Evolutionary conservation across 2,888 invertebrate genomes (phyloP).

Genomic region (Trachelus iudaicus): DNA sequence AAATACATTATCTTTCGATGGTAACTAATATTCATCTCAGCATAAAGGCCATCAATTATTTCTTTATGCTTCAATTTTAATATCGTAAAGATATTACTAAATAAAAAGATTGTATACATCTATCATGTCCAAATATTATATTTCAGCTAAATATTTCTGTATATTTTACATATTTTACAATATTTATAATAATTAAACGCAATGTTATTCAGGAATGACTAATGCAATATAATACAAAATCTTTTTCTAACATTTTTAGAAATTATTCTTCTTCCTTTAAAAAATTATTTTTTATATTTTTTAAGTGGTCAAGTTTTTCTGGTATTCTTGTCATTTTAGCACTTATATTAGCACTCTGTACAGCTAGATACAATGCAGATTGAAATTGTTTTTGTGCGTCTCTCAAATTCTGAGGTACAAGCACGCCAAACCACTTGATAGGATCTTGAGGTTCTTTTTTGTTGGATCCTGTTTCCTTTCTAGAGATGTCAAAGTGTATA

Average conservation of each 20-base stretch:
- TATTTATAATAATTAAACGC: neutral
- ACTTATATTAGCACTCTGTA: constrained; percentile 79
- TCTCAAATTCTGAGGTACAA: constrained; percentile 84
- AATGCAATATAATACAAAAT: neutral
- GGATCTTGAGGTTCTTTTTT: constrained; percentile 71
- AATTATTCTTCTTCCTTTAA: constrained; percentile 11
- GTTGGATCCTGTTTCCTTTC: constrained; percentile 55
- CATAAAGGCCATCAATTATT: neutral
- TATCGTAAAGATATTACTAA: neutral
- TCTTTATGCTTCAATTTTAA: neutral
- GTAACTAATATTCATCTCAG: neutral
- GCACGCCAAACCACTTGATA: constrained; percentile 86
- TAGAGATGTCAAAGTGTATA: constrained; percentile 53
- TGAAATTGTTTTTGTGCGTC: constrained; percentile 81
- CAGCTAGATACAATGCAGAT: constrained; percentile 74
- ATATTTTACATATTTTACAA: neutral
- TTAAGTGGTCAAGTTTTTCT: constrained; percentile 54
- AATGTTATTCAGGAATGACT: neutral
- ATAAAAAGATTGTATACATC: neutral
- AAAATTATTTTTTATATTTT: constrained; percentile 38
- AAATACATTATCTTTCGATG: neutral
- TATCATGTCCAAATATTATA: neutral
- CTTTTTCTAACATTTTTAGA: neutral
- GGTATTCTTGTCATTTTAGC: constrained; percentile 67
- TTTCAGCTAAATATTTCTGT: neutral